Evolutionary conservation across 53 echinoderm and acorn worm genomes (phyloP), one percentile per base, ranked within the genome.

Genomic region (Temnopleurus reevesii): DNA sequence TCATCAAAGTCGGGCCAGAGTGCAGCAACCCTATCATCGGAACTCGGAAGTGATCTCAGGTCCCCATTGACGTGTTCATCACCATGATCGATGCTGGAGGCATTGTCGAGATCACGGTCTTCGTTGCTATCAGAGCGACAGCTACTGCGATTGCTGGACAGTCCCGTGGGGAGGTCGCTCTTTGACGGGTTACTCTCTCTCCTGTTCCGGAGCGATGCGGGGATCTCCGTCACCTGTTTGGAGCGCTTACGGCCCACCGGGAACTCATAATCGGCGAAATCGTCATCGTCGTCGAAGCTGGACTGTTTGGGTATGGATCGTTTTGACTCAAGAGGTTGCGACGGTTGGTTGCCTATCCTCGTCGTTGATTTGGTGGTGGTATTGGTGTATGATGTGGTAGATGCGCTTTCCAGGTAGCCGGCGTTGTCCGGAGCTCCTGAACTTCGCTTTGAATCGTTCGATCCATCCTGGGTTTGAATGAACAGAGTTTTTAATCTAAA

Each of bases 371-470:
- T 47, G 53, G 82, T 9, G 21, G 82, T n/a, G 21, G 13, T 25
- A 53, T 5, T 47, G 25, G 53, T 49, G 18, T 17, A 26, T 24
- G 19, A 18, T 7, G 18, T 9, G 17, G 34, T n/a, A 6, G 17
- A 17, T 28, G 12, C 34, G 23, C 17, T 56, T 21, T 55, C 83
- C 17, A 31, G 55, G 21, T 27, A 53, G 23, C 36, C 17, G n/a
- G 28, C 49, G n/a, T n/a, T n/a, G 27, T 83, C 83, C 25, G 18
- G 13, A 19, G 56, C 83, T 34, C 49, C 55, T 0, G 83, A 83
- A 53, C 83, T 83, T 55, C 83, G 54, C 57, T 83, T 83, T 12
- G 83, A 83, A 12, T 83, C 83, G 23, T 83, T 56, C 3, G 83
- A 83, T 28, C 83, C 83, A 35, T 83, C 83, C 83, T 83, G 38